Conservation (phyloP, 1,140 invertebrate species). For the Yoshiicerus persimilis region DNA sequence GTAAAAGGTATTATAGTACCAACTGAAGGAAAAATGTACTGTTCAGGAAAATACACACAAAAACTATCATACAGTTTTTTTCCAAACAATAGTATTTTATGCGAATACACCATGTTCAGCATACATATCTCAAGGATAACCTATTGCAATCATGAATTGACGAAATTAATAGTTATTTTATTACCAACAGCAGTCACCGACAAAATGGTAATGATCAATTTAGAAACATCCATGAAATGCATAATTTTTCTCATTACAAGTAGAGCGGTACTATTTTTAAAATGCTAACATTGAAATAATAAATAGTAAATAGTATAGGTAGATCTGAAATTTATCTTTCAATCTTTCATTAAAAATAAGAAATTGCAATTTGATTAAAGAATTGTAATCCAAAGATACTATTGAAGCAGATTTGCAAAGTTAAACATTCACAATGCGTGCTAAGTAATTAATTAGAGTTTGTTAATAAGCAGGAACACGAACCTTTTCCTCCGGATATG, state of each 20-base stretch:
- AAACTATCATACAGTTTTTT: too few species aligned
- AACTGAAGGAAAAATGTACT: not conserved
- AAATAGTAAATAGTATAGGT: not conserved
- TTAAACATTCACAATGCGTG: not conserved
- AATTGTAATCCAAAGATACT: too few species aligned
- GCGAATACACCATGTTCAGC: not conserved
- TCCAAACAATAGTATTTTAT: not conserved
- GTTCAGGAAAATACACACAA: not conserved
- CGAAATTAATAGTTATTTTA: not conserved
- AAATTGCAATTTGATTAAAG: too few species aligned
- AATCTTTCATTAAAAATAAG: too few species aligned
- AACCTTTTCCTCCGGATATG: constrained; percentile 15
- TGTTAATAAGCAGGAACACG: not conserved
- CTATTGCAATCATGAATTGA: not conserved
- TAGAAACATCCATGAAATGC: not conserved
- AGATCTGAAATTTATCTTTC: too few species aligned
- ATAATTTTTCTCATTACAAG: not conserved
- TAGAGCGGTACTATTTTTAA: not conserved
- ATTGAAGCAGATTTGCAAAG: too few species aligned
- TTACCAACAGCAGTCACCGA: not conserved
- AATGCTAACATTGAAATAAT: not conserved
- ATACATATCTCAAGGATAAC: not conserved
- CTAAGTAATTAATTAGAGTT: not conserved
- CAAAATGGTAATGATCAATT: not conserved
- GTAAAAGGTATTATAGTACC: too few species aligned